Evolutionary conservation across 1,140 invertebrate species (phyloP).

Genomic region (Pseudomyrmex gracilis): DNA sequence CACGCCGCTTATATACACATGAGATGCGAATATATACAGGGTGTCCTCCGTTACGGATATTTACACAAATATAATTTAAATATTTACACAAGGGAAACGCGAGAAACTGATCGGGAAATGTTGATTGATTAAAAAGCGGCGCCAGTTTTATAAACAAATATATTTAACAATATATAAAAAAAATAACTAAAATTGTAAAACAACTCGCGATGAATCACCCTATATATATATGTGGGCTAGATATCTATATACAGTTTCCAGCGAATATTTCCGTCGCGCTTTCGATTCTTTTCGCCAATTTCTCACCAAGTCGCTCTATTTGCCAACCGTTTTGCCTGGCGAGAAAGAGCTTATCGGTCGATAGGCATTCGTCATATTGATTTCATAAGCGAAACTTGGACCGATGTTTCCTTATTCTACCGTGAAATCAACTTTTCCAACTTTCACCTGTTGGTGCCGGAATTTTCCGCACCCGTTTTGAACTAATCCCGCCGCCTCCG

Average conservation of each 20-base stretch:
- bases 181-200: not conserved
- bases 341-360: conserved; percentile 16
- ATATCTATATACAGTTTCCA: not conserved
- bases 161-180: not conserved
- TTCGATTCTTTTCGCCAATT: conserved; percentile 6
- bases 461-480: conserved; percentile 51
- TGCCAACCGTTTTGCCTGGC: conserved; percentile 11
- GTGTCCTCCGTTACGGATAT: conserved; percentile 5
- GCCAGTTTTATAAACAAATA: not conserved
- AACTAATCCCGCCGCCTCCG: conserved; percentile 41
- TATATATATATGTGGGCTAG: not conserved
- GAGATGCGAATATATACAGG: conserved; percentile 22
- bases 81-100: not conserved
- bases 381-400: conserved; percentile 57
- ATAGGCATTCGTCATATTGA: conserved; percentile 50
- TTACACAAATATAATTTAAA: not conserved
- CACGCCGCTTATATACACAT: conserved; percentile 48
- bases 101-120: conserved; percentile 18
- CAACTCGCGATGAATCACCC: not conserved
- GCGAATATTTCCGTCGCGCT: not conserved
- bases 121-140: not conserved
- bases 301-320: conserved; percentile 9
- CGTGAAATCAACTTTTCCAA: conserved; percentile 60
- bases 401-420: conserved; percentile 53
- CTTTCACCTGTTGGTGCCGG: conserved; percentile 56